Percentiles rank a stretch among this genome's conserved stretches.
Conservation (phyloP, 1,140 invertebrate species). For the Drosophila prosaltans region DNA sequence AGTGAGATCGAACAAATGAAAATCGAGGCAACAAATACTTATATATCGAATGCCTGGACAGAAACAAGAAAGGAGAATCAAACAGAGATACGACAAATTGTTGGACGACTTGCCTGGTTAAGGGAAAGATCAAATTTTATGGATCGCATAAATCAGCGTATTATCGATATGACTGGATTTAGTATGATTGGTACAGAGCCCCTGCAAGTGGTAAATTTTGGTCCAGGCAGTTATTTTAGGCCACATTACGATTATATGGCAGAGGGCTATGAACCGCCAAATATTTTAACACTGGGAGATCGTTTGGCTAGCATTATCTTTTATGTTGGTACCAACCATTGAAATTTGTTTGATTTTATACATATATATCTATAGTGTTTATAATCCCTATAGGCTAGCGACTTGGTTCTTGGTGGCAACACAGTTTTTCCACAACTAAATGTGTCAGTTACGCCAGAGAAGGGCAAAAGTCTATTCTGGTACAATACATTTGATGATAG, state of each 20-base stretch:
- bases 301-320: constrained; percentile 50
- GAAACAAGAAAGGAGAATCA: constrained; percentile 91
- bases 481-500: constrained; percentile 95
- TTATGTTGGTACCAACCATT: constrained; percentile 40
- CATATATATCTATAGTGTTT: background rate
- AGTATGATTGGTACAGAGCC: constrained; percentile 84
- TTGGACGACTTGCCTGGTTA: constrained; percentile 25
- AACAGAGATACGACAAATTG: constrained; percentile 43
- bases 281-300: constrained; percentile 31
- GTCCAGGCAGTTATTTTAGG: constrained; percentile 86
- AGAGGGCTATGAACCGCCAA: constrained; percentile 28
- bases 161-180: constrained; percentile 89
- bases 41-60: constrained; percentile 92
- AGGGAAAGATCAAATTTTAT: constrained; percentile 89
- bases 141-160: constrained; percentile 88
- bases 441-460: constrained; percentile 92
- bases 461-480: constrained; percentile 96
- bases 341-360: no score
- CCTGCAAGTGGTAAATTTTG: constrained; percentile 87
- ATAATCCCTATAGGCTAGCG: constrained; percentile 89
- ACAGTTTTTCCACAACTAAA: constrained; percentile 96
- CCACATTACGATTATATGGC: constrained; percentile 87
- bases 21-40: constrained; percentile 88
- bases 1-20: constrained; percentile 94
- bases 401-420: constrained; percentile 96